Evolutionary conservation across 2,888 invertebrate genomes (phyloP), one percentile per base, ranked within the genome.

Genomic region (Cordilura impudica): DNA sequence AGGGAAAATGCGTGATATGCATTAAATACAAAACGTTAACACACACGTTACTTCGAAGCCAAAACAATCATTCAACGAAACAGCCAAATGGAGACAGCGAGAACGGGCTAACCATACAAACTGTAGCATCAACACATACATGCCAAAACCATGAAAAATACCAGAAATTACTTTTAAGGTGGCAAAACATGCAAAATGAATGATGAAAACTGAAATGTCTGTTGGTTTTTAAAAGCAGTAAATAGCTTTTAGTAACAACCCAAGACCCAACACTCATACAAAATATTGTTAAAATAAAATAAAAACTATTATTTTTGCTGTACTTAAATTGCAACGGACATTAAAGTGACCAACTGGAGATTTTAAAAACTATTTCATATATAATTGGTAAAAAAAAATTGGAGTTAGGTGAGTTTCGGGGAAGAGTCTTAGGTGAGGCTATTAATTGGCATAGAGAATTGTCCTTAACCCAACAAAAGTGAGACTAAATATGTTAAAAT

Each of bases 1-100:
- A 53, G 6, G 1, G 6, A 54, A 66, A 69, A 63, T 78, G 61
- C 78, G 78, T 73, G 72, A 73, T 67, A 72, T 72, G 72, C 67
- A 78, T 72, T 78, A 67, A 43, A 26, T 53, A 56, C 19, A 56
- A 21, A 58, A 23, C 43, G 58, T 6, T 60, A 71, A 66, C 71
- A 66, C 63, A 70, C 21, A 35, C 16, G 35, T 14, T 47, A 61
- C 26, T 10, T 10, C 6, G 21, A 29, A n/a, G 12, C 47, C 21
- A 12, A 47, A 51, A 58, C 1, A 31, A 49, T 54, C 35, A 69
- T 70, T 26, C 26, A 26, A 18, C 58, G 39, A 70, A 60, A 58
- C 4, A 51, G 51, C 26, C 23, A 43, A 60, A 51, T 12, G 51
- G 2, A 12, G 8, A 69, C 61, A 49, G 1, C 49, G 31, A 58